These are phyloP conservation scores for Tricholaema leucomelas DNA, from an alignment of 2,113 vertebrate species.

Conservation along the genomic window DNA sequence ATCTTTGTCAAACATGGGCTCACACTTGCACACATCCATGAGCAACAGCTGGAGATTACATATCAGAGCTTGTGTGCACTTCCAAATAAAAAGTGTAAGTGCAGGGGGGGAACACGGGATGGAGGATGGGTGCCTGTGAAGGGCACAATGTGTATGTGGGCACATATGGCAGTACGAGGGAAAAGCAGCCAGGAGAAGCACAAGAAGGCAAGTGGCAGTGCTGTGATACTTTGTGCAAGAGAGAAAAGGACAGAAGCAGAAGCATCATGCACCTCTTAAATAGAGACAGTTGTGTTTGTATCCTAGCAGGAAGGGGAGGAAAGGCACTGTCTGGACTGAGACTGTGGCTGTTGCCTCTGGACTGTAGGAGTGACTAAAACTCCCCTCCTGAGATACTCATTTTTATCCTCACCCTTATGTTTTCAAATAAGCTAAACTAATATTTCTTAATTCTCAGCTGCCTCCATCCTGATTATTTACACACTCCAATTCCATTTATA, in stretches of 20 bases:
- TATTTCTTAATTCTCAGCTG: slow-evolving; percentile 23
- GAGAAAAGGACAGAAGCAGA: not conserved
- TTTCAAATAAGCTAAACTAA: slow-evolving; percentile 19
- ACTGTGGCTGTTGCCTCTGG: not conserved
- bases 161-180: not conserved
- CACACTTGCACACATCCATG: not conserved
- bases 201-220: not conserved
- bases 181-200: not conserved
- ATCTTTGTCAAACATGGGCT: not conserved
- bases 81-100: not conserved
- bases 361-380: not conserved
- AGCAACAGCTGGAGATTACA: not conserved
- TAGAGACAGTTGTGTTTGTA: not conserved
- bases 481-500: not conserved
- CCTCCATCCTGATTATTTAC: not conserved
- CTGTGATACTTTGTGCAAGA: not conserved
- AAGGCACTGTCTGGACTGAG: not conserved
- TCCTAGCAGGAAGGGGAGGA: not conserved
- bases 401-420: not conserved
- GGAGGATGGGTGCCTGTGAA: rapidly evolving
- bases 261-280: not conserved
- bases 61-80: not conserved
- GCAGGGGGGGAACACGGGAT: rapidly evolving
- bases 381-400: not conserved
- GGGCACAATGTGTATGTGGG: not conserved